phyloP scores from a whole-genome alignment of 2,113 vertebrate genomes.

The Cephalopholis sonnerati region DNA sequence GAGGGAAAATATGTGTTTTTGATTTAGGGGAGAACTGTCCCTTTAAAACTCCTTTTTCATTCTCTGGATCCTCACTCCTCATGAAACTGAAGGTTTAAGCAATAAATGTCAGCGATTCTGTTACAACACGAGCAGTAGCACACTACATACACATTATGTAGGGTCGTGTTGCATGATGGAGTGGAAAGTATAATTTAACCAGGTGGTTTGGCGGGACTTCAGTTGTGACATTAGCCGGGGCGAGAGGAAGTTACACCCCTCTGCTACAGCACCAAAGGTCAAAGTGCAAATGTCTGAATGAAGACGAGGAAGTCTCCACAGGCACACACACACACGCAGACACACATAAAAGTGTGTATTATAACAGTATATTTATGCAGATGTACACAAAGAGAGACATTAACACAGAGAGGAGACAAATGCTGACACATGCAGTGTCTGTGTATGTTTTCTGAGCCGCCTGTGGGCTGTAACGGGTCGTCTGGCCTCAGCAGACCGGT shows the following conservation, averaged over 20 bases:
- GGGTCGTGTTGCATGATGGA: neutral
- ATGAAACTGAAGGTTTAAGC: neutral
- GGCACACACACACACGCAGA: neutral
- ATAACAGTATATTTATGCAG: neutral
- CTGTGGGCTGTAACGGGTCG: constrained; percentile 36
- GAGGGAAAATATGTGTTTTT: too few species aligned
- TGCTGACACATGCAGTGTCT: neutral
- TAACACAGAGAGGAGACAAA: neutral
- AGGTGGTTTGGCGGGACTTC: constrained; percentile 27
- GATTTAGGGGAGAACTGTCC: too few species aligned
- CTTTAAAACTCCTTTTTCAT: neutral
- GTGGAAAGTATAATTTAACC: constrained; percentile 9
- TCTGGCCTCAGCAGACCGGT: constrained; percentile 61
- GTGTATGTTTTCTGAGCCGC: constrained; percentile 36
- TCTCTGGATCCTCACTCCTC: neutral
- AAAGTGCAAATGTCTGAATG: constrained; percentile 27
- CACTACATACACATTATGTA: neutral
- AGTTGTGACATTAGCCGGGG: neutral
- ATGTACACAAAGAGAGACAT: neutral
- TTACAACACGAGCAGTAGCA: neutral
- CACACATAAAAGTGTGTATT: neutral
- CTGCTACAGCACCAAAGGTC: constrained; percentile 3
- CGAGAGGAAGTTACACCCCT: neutral
- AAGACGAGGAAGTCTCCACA: neutral
- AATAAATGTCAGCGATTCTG: neutral